Evolutionary conservation across 1,140 invertebrate genomes (phyloP), one percentile per base, ranked within the genome.

Genomic region (Penaeus japonicus): DNA sequence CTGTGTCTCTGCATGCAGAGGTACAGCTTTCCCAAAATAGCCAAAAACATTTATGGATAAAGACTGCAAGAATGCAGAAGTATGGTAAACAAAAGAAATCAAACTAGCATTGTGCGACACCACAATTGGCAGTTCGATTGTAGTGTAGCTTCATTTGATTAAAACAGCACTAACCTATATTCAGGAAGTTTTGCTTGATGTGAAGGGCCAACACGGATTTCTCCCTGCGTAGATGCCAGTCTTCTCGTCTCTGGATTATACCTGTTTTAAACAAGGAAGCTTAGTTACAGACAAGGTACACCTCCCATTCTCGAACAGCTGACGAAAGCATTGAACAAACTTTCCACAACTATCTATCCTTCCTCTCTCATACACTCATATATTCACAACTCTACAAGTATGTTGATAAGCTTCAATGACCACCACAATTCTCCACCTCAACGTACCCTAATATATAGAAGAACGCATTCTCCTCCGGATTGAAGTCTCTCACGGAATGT

Each of bases 121-220:
- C n/a, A n/a, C n/a, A n/a, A n/a, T n/a, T n/a, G n/a, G n/a, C n/a
- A n/a, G n/a, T n/a, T n/a, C n/a, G n/a, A n/a, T n/a, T n/a, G n/a
- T n/a, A n/a, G n/a, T n/a, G n/a, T n/a, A n/a, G n/a, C n/a, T n/a
- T n/a, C n/a, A n/a, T n/a, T n/a, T n/a, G n/a, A 17, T 30, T 18
- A 18, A 35, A n/a, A 54, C 22, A 27, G n/a, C 30, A 84, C 86
- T 88, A 27, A 90, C 90, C 83, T 83, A 18, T 89, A 83, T 73
- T 89, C 80, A 30, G 89, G 89, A 80, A 91, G 77, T 81, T 92
- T 91, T 91, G 97, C 97, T 96, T 98, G 97, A 94, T 98, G 97
- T 93, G 96, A 96, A 93, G 96, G 95, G 93, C 97, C 97, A 93
- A 98, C 96, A 94, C 97, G 95, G 93, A 98, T 98, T 94, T 98